These are phyloP conservation scores for Grallaria varia DNA, from an alignment of 2,113 vertebrate genomes.

Conservation along the genomic window DNA sequence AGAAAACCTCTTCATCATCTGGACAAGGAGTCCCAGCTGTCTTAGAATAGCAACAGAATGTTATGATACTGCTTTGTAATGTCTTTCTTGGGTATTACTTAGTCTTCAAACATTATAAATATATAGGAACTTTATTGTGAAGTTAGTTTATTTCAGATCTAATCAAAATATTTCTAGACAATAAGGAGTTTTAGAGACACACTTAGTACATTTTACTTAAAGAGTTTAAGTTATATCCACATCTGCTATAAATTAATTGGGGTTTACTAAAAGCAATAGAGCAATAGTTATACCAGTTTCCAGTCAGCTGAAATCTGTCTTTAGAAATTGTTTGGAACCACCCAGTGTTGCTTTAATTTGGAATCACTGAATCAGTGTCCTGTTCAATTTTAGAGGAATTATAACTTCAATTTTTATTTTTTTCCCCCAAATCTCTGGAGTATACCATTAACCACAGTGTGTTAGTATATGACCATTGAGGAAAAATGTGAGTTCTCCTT, in stretches of 20 bases:
- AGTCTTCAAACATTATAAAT: neutral
- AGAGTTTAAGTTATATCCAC: neutral
- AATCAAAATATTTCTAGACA: neutral
- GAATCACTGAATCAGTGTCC: constrained; percentile 24
- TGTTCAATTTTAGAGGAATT: constrained; percentile 26
- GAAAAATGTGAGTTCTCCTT: constrained; percentile 30
- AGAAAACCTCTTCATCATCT: neutral
- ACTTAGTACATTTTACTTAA: neutral
- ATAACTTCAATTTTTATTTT: neutral
- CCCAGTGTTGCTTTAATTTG: neutral
- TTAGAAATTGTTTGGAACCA: neutral
- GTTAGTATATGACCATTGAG: constrained; percentile 8
- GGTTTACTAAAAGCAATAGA: neutral
- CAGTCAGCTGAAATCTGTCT: neutral
- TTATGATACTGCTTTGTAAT: neutral
- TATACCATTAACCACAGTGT: neutral
- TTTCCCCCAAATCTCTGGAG: neutral
- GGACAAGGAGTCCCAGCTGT: neutral
- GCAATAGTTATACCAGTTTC: neutral
- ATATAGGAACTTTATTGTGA: neutral
- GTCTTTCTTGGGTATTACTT: neutral
- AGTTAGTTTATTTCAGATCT: neutral
- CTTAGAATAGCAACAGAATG: neutral
- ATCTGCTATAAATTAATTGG: constrained; percentile 18
- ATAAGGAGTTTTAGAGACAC: neutral